Conservation (phyloP, 2,888 invertebrate genomes). For the Plagodis dolabraria region DNA sequence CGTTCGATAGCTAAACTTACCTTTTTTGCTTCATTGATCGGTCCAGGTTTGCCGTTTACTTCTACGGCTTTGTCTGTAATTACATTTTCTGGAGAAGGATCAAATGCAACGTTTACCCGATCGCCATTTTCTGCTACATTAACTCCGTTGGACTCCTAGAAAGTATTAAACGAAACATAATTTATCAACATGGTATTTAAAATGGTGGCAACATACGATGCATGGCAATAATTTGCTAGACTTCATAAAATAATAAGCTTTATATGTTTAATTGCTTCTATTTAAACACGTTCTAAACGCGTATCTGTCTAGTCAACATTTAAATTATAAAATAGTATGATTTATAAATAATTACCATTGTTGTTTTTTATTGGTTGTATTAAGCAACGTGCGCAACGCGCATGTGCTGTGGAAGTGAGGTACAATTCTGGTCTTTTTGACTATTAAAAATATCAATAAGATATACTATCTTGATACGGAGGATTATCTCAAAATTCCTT, state of each 20-base stretch:
- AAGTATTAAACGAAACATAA: constrained; percentile 9
- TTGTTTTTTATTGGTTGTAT: constrained; percentile 35
- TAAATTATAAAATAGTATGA: too few species aligned
- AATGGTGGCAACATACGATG: too few species aligned
- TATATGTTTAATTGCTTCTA: too few species aligned
- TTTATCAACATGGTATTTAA: too few species aligned
- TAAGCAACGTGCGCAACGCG: constrained; percentile 32
- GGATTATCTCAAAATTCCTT: constrained; percentile 19
- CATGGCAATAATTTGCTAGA: too few species aligned
- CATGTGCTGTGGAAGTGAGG: constrained; percentile 41
- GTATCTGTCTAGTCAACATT: too few species aligned
- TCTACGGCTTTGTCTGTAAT: constrained; percentile 26
- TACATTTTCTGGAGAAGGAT: constrained; percentile 46
- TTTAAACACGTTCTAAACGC: too few species aligned
- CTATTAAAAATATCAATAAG: constrained; percentile 30
- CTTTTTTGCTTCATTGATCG: constrained; percentile 1
- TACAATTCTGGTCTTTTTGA: constrained; percentile 4
- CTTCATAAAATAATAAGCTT: too few species aligned
- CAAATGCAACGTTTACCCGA: constrained; percentile 46
- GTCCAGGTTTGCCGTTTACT: constrained; percentile 7
- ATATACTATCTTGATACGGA: constrained; percentile 22
- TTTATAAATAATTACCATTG: constrained; percentile 11
- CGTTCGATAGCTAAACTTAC: constrained; percentile 1
- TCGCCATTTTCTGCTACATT: constrained; percentile 43
- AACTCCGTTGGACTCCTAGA: constrained; percentile 41